Evolutionary conservation across 2,888 invertebrate genomes (phyloP).

Genomic region (Euplagia quadripunctaria): DNA sequence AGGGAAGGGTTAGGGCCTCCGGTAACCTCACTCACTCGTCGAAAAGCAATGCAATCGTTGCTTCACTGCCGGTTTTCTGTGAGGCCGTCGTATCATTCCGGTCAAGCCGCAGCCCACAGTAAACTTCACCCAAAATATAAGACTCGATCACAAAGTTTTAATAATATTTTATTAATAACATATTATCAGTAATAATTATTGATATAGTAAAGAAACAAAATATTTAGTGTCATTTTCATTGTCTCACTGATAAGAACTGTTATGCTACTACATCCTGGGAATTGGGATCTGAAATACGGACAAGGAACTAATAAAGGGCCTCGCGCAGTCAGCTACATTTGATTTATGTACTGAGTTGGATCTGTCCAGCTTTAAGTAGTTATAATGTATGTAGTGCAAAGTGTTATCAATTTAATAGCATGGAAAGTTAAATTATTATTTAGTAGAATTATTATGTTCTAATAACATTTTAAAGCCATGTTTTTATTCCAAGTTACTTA

Average conservation of each 20-base stretch:
- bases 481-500: no score
- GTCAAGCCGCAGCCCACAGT: no score
- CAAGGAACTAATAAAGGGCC: constrained; percentile 49
- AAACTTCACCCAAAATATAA: no score
- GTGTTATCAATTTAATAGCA: constrained; percentile 38
- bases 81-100: no score
- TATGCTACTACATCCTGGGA: constrained; percentile 27
- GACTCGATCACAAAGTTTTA: no score
- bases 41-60: no score
- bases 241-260: constrained; percentile 1
- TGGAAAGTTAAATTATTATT: constrained; percentile 33
- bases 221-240: not conserved
- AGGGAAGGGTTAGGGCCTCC: no score
- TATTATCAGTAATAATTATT: no score
- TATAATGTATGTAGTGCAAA: constrained; percentile 41
- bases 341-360: constrained; percentile 46
- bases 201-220: not conserved
- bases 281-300: constrained; percentile 27
- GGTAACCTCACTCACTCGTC: no score
- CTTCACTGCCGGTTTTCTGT: no score
- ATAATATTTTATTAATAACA: no score
- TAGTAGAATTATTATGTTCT: not conserved
- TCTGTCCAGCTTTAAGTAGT: constrained; percentile 32
- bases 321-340: constrained; percentile 46
- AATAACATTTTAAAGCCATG: no score